These are phyloP conservation scores for Tragelaphus scriptus DNA, from an alignment of 2,113 vertebrate species.

Conservation along the genomic window DNA sequence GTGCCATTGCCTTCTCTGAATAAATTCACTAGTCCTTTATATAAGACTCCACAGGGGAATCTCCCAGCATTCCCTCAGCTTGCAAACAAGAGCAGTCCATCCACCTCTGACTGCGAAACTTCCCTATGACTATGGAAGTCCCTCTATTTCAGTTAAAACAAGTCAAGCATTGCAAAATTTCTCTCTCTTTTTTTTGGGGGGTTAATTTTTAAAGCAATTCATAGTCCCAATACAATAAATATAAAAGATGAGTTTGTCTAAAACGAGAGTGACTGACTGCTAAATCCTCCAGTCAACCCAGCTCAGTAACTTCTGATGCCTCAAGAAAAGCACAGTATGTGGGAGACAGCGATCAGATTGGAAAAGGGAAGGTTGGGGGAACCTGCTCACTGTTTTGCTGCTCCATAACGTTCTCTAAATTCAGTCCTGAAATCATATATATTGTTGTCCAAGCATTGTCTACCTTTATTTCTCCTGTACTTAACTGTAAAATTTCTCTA, in stretches of 20 bases:
- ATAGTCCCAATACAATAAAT: neutral
- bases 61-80: slow-evolving; percentile 55
- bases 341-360: neutral
- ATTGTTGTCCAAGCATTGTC: neutral
- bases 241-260: neutral
- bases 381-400: neutral
- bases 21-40: slow-evolving; percentile 17
- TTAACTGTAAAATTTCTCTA: neutral
- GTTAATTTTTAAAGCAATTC: neutral
- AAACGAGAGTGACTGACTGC: neutral
- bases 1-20: neutral
- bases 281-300: neutral
- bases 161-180: neutral
- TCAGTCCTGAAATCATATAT: neutral
- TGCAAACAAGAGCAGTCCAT: slow-evolving; percentile 43
- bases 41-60: slow-evolving; percentile 68
- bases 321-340: neutral
- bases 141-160: neutral
- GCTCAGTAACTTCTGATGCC: neutral
- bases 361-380: neutral
- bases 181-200: neutral
- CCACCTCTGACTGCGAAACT: neutral
- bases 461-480: neutral
- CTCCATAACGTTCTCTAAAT: neutral
- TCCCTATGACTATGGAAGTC: neutral